phyloP scores from a whole-genome alignment of 2,113 vertebrate genomes.

The Aramus guarauna region DNA sequence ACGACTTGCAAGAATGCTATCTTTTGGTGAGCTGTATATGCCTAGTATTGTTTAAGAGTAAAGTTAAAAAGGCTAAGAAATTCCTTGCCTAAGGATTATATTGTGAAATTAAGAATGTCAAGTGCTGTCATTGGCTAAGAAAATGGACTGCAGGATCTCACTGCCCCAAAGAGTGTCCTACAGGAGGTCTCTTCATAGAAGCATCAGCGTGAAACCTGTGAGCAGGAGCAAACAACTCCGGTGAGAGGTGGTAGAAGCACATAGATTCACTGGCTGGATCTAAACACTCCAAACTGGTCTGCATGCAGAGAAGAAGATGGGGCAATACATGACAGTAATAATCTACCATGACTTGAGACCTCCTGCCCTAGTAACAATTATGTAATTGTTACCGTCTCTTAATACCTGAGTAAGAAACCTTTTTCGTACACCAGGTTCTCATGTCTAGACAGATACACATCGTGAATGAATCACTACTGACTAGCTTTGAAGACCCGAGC shows the following conservation, averaged over 20 bases:
- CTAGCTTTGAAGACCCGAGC: slow-evolving; percentile 13
- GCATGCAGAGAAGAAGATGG: neutral
- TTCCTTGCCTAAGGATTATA: neutral
- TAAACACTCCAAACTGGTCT: neutral
- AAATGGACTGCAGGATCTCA: neutral
- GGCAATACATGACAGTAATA: neutral
- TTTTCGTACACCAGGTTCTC: slow-evolving; percentile 38
- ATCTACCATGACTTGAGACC: neutral
- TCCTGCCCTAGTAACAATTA: neutral
- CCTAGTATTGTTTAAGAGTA: neutral
- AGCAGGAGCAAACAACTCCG: neutral
- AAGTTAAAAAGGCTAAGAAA: neutral
- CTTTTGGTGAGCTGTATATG: neutral
- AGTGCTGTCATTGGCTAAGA: neutral
- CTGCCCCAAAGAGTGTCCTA: neutral
- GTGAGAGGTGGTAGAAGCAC: neutral
- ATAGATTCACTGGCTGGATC: neutral
- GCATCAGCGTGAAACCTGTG: neutral
- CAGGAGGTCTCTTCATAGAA: neutral
- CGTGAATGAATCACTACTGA: slow-evolving; percentile 21
- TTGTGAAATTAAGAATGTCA: neutral
- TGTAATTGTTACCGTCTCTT: neutral
- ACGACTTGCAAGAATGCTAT: neutral
- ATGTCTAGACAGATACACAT: slow-evolving; percentile 49
- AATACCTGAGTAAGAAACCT: neutral